phyloP scores from a whole-genome alignment of 2,797 vertebrate species.

The Chaenodraco wilsoni region DNA sequence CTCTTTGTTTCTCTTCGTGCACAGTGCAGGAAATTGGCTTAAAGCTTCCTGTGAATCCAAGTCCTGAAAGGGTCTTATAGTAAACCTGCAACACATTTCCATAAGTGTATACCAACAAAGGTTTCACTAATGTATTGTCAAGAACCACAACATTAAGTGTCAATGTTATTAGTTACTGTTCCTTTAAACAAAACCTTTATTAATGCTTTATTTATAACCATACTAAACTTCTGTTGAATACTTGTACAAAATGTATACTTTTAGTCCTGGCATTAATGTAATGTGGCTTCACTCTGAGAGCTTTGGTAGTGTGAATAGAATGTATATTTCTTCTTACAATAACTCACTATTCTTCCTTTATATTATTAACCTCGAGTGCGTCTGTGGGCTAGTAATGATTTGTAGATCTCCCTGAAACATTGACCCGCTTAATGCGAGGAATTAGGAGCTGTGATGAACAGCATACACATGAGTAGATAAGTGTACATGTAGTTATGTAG shows the following conservation, averaged over 20 bases:
- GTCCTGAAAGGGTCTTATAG: not conserved
- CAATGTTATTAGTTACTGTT: not conserved
- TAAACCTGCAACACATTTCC: not conserved
- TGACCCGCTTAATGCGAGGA: conserved; percentile 9
- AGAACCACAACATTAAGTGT: not conserved
- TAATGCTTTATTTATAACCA: not conserved
- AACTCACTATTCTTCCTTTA: not conserved
- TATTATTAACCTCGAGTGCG: conserved; percentile 42
- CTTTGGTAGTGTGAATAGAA: not conserved
- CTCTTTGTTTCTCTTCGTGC: conserved; percentile 22
- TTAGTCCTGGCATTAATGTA: not conserved
- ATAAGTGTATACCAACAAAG: not conserved
- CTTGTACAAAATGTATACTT: not conserved
- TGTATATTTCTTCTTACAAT: not conserved
- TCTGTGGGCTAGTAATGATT: conserved; percentile 34
- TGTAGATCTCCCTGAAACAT: conserved; percentile 28
- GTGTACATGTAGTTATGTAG: not conserved
- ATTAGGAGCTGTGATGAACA: conserved; percentile 11
- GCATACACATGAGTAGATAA: not conserved
- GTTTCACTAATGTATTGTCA: not conserved
- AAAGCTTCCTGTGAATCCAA: conserved; percentile 41
- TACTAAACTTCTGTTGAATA: not conserved
- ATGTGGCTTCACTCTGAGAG: not conserved
- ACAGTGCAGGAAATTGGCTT: conserved; percentile 38
- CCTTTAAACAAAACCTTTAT: not conserved